Evolutionary conservation across 2,113 vertebrate genomes (phyloP).

Genomic region (Oxygymnocypris stewartii): DNA sequence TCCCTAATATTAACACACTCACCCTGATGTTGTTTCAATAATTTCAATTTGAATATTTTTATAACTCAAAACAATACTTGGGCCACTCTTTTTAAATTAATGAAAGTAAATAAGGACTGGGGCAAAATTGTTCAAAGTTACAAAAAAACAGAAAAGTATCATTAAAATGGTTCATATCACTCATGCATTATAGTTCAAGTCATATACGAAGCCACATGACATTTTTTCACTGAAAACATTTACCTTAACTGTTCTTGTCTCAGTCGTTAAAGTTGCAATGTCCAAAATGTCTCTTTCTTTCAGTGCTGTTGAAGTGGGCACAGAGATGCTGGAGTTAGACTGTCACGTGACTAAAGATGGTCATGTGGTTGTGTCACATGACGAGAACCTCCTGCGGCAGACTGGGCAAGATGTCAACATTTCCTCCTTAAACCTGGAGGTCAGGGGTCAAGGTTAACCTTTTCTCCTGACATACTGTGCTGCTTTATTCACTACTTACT

Average conservation of each 20-base stretch:
- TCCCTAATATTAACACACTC: not conserved
- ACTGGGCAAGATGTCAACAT: constrained; percentile 75
- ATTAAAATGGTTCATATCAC: not conserved
- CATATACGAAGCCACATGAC: not conserved
- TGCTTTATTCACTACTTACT: not conserved
- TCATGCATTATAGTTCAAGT: not conserved
- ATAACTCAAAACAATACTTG: no score
- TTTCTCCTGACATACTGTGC: not conserved
- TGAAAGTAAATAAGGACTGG: not conserved
- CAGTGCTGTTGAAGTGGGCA: constrained; percentile 75
- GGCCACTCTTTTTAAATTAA: not conserved
- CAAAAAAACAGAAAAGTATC: not conserved
- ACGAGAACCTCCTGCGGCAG: constrained; percentile 80
- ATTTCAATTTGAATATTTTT: not conserved
- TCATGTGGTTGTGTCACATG: constrained; percentile 84
- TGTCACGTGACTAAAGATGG: constrained; percentile 82
- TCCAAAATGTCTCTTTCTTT: not conserved
- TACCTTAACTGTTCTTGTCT: no score
- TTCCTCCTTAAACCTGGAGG: constrained; percentile 76
- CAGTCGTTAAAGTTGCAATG: no score
- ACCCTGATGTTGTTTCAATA: not conserved
- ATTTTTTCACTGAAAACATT: not conserved
- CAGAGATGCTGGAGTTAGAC: constrained; percentile 84
- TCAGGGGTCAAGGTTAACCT: constrained; percentile 59
- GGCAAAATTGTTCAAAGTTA: not conserved